Conservation (phyloP, 2,113 vertebrate genomes). For the Percina caprodes region DNA sequence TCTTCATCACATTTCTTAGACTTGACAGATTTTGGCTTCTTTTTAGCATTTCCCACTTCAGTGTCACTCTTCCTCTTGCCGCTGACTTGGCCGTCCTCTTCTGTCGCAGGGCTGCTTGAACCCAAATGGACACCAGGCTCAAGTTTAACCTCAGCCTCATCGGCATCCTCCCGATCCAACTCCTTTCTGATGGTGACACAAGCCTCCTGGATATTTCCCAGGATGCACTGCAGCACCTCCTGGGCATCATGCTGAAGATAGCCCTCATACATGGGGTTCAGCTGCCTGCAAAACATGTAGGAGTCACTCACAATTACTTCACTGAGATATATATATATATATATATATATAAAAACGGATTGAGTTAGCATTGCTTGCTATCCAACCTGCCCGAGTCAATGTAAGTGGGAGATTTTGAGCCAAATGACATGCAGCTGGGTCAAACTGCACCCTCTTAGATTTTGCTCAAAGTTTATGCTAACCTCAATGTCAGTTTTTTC, state of each 20-base stretch:
- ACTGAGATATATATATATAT: neutral
- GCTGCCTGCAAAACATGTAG: slow-evolving; percentile 83
- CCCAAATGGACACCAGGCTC: neutral
- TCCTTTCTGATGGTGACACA: slow-evolving; percentile 93
- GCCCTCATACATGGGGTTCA: slow-evolving; percentile 99
- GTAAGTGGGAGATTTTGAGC: too few species aligned
- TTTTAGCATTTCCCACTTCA: slow-evolving; percentile 93
- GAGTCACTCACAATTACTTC: neutral
- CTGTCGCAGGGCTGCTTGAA: neutral
- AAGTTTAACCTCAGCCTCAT: neutral
- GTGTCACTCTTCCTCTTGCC: slow-evolving; percentile 94
- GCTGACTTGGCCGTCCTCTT: slow-evolving; percentile 81
- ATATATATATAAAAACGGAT: too few species aligned
- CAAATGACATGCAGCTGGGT: too few species aligned
- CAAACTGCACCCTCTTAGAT: too few species aligned
- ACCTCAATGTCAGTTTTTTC: too few species aligned
- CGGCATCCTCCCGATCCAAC: slow-evolving; percentile 47
- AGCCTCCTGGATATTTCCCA: slow-evolving; percentile 95
- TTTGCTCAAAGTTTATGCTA: too few species aligned
- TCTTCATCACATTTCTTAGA: slow-evolving; percentile 77
- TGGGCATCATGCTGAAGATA: slow-evolving; percentile 98
- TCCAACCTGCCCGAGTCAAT: too few species aligned
- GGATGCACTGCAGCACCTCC: slow-evolving; percentile 96
- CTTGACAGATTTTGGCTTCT: slow-evolving; percentile 91
- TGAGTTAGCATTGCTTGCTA: too few species aligned